phyloP scores from a whole-genome alignment of 2,888 invertebrate species.

The Thelaira solivaga region DNA sequence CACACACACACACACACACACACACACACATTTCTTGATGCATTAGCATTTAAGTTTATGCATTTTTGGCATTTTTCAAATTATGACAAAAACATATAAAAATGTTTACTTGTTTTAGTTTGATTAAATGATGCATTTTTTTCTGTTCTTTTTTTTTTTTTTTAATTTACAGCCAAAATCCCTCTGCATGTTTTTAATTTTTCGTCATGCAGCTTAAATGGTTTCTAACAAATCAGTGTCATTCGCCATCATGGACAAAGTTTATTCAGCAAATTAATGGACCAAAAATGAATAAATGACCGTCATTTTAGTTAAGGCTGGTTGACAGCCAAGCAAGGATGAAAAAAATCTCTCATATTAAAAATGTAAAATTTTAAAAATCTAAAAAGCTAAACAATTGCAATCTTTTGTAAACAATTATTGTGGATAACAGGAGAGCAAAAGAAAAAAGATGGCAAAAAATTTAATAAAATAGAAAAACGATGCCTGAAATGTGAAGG shows the following conservation, averaged over 20 bases:
- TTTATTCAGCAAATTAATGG: conserved; percentile 63
- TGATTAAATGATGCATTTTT: conserved; percentile 41
- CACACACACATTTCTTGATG: neutral
- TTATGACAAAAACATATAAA: conserved; percentile 33
- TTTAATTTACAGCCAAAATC: neutral
- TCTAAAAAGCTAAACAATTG: conserved; percentile 27
- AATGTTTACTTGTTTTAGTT: neutral
- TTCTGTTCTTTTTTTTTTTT: neutral
- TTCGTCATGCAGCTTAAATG: conserved; percentile 29
- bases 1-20: too few species aligned
- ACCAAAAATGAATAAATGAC: conserved; percentile 63
- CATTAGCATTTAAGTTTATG: neutral
- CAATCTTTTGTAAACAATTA: conserved; percentile 6
- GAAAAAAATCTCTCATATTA: neutral
- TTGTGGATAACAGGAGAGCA: conserved; percentile 1
- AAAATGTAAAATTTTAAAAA: conserved; percentile 26
- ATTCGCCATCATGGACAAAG: conserved; percentile 58
- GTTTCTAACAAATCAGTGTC: conserved; percentile 60
- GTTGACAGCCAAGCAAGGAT: conserved; percentile 13
- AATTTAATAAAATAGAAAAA: neutral
- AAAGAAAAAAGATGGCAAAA: neutral
- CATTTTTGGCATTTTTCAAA: neutral
- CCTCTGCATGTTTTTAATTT: conserved; percentile 13
- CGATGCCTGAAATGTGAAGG: neutral
- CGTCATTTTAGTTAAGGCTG: conserved; percentile 55